phyloP scores from a whole-genome alignment of 2,888 invertebrate genomes.

The Agrochola circellaris region DNA sequence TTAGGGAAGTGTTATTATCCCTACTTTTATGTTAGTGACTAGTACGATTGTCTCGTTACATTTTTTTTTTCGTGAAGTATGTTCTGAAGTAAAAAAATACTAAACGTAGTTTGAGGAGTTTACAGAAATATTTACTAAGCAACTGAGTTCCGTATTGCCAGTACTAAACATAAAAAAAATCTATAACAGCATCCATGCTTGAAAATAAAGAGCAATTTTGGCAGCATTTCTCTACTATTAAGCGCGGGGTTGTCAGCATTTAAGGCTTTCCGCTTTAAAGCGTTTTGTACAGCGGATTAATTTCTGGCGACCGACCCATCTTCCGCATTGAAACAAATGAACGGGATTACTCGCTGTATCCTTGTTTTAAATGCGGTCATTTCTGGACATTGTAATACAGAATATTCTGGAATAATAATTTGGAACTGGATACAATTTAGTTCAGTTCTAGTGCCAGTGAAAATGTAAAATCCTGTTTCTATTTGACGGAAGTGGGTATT shows the following conservation, averaged over 20 bases:
- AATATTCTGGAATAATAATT: slow-evolving; percentile 20
- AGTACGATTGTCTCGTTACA: too few species aligned
- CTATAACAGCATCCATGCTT: background rate
- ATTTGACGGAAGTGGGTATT: slow-evolving; percentile 2
- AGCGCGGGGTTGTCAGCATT: slow-evolving; percentile 18
- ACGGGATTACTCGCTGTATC: slow-evolving; percentile 27
- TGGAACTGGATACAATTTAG: background rate
- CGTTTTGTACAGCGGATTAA: slow-evolving; percentile 33
- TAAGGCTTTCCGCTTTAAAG: slow-evolving; percentile 29
- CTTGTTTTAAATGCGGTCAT: slow-evolving; percentile 21
- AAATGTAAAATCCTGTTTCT: slow-evolving; percentile 7
- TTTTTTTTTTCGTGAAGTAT: background rate
- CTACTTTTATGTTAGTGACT: background rate
- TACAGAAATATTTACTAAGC: background rate
- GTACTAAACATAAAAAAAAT: background rate
- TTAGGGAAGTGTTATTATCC: too few species aligned
- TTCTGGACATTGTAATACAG: slow-evolving; percentile 16
- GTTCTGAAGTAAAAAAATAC: background rate
- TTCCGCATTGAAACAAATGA: slow-evolving; percentile 54
- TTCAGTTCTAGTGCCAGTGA: background rate
- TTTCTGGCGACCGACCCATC: slow-evolving; percentile 37
- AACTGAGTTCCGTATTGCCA: background rate
- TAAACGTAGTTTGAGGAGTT: background rate
- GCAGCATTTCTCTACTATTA: slow-evolving; percentile 24
- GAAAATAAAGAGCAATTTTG: slow-evolving; percentile 9